Conservation (phyloP, 2,797 vertebrate species). For the Aeoliscus strigatus region DNA sequence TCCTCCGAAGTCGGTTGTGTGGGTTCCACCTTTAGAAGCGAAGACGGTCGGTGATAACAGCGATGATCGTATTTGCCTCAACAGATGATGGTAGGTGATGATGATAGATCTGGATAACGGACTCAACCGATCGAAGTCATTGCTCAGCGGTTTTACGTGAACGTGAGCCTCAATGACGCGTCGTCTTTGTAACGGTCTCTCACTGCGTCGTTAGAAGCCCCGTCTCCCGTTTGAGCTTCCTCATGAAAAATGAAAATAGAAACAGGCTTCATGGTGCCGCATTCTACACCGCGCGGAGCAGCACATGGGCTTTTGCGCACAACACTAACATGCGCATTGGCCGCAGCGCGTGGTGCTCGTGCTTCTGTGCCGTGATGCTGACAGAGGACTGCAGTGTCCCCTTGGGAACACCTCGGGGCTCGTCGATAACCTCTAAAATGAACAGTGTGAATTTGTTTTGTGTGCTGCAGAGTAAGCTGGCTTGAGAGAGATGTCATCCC, state of each 20-base stretch:
- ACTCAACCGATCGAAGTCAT: conserved; percentile 3
- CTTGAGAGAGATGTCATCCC: conserved; percentile 76
- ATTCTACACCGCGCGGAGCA: conserved; percentile 52
- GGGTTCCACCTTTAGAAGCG: conserved; percentile 37
- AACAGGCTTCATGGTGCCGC: conserved; percentile 56
- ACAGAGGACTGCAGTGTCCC: conserved; percentile 62
- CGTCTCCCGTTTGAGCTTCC: conserved; percentile 38
- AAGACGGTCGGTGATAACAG: conserved; percentile 17
- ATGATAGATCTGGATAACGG: no score
- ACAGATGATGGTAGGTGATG: no score
- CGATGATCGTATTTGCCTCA: conserved; percentile 5
- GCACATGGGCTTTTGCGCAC: conserved; percentile 78
- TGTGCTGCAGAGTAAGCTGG: conserved; percentile 47
- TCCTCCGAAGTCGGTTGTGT: conserved; percentile 30
- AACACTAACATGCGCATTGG: conserved; percentile 66
- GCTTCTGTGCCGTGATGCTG: conserved; percentile 32
- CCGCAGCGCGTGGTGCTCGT: conserved; percentile 67
- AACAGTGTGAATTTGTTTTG: background rate
- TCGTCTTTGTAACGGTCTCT: background rate
- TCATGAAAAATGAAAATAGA: conserved; percentile 66
- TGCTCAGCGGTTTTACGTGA: conserved; percentile 10
- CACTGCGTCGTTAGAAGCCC: conserved; percentile 9
- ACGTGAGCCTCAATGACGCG: background rate
- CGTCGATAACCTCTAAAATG: conserved; percentile 29
- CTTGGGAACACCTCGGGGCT: conserved; percentile 20